Base-by-base conservation (phyloP, 2,888 invertebrate genomes). In the Erebia palarica region DNA sequence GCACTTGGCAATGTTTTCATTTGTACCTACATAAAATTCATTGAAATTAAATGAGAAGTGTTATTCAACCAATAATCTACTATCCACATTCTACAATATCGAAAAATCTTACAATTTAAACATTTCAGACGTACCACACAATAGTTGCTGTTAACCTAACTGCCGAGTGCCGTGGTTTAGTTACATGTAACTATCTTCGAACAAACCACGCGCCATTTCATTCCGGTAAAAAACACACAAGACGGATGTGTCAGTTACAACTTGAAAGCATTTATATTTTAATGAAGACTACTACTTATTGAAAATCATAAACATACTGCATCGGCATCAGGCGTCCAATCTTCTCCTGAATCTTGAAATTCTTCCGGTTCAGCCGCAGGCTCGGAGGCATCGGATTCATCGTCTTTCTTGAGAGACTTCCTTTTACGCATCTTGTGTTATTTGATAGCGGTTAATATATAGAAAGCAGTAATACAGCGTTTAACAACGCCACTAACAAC, bases 301-400 rank as follows among this genome's bases (percentile, higher is more conserved):
- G 14, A 14, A 18, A 57, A 42, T 57, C 16, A 64, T 61, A 82
- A 72, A 59, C 82, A 84, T 87, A 94, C 93, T 82, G 92, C 78
- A 85, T 92, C 92, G 81, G 93, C 93, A 80, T 92, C 93, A 85
- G 94, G 94, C 86, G 93, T 94, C 94, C 94, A 94, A 86, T 94
- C 94, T 85, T 93, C 94, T 60, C 94, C 94, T 1, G 94, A 94
- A 80, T 94, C 94, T 84, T 94, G 93, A 77, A 94, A 94, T 80
- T 94, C 94, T 89, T 94, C 94, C 75, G 92, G 93, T 82, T 94
- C 94, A 59, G 79, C 91, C 66, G 81, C 90, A 74, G 83, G 87
- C 80, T 91, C 93, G 9, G 93, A 92, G 44, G 89, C 93, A 70
- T 93, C 94, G 51, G 93, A 93, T 72, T 93, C 93, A 65, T 90